Conservation (phyloP, 2,888 invertebrate genomes). For the Temnothorax rugatulus region DNA sequence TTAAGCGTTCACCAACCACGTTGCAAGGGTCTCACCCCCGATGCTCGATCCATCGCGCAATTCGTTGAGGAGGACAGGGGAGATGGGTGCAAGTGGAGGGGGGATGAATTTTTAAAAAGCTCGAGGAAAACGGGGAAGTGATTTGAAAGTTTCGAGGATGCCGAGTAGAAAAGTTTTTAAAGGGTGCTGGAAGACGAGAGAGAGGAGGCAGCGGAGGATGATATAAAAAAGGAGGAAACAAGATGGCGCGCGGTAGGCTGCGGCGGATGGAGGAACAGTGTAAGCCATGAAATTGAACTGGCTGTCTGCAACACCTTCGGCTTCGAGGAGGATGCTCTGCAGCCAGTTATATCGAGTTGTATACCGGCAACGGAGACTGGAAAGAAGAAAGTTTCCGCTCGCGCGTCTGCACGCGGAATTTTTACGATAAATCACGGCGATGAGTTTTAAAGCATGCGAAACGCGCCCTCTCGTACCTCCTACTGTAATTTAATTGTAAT, state of each 20-base stretch:
- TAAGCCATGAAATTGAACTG: slow-evolving; percentile 69
- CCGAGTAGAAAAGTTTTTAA: slow-evolving; percentile 75
- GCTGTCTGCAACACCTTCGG: slow-evolving; percentile 62
- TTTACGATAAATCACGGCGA: slow-evolving; percentile 65
- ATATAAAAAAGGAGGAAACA: slow-evolving; percentile 16
- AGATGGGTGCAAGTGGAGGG: slow-evolving; percentile 24
- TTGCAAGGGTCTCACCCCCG: slow-evolving; percentile 10
- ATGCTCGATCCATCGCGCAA: slow-evolving; percentile 54
- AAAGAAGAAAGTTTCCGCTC: slow-evolving; percentile 54
- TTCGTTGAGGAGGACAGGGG: slow-evolving; percentile 38
- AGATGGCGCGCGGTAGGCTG: slow-evolving; percentile 50
- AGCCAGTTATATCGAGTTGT: slow-evolving; percentile 58
- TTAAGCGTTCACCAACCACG: slow-evolving; percentile 61
- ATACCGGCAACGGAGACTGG: slow-evolving; percentile 49
- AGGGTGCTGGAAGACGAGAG: slow-evolving; percentile 47
- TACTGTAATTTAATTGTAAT: slow-evolving; percentile 45
- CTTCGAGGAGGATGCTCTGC: slow-evolving; percentile 53
- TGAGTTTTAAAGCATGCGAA: slow-evolving; percentile 62
- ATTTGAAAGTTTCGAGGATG: slow-evolving; percentile 75
- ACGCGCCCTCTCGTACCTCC: neutral
- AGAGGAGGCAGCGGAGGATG: slow-evolving; percentile 7
- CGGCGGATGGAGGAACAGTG: slow-evolving; percentile 57
- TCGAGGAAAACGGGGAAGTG: slow-evolving; percentile 65
- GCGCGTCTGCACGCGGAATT: slow-evolving; percentile 46
- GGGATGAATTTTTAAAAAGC: slow-evolving; percentile 77